These are phyloP conservation scores for Phoenicopterus ruber DNA, from an alignment of 2,113 vertebrate species.

Conservation along the genomic window DNA sequence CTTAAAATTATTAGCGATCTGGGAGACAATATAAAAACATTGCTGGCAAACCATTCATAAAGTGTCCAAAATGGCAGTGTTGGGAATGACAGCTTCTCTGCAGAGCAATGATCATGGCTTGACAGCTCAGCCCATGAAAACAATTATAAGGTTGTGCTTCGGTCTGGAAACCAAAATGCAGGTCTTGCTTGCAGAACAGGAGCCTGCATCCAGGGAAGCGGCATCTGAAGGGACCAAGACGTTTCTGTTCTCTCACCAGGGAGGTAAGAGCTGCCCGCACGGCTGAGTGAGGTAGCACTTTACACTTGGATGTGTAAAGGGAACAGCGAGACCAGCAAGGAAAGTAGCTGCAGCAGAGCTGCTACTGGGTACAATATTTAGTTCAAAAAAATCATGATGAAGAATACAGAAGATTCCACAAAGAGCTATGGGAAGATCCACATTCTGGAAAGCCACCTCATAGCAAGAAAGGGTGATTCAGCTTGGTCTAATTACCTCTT, in stretches of 20 bases:
- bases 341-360: neutral
- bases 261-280: neutral
- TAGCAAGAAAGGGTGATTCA: neutral
- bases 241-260: too few relatives aligned
- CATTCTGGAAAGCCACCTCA: neutral
- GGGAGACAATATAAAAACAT: neutral
- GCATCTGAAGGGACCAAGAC: neutral
- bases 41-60: neutral
- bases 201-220: neutral
- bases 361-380: neutral
- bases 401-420: neutral
- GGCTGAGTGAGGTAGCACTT: neutral
- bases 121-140: neutral
- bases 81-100: neutral
- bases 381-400: neutral
- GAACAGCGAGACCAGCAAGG: neutral
- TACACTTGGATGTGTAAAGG: neutral
- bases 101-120: neutral
- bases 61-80: neutral
- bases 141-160: neutral
- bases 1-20: neutral
- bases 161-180: neutral
- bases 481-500: neutral
- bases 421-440: neutral
- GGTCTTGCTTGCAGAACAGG: neutral